Percentiles rank a stretch among this genome's conserved stretches.
Evolutionary conservation across 2,113 vertebrate species (phyloP).

Genomic region (Passerina amoena): DNA sequence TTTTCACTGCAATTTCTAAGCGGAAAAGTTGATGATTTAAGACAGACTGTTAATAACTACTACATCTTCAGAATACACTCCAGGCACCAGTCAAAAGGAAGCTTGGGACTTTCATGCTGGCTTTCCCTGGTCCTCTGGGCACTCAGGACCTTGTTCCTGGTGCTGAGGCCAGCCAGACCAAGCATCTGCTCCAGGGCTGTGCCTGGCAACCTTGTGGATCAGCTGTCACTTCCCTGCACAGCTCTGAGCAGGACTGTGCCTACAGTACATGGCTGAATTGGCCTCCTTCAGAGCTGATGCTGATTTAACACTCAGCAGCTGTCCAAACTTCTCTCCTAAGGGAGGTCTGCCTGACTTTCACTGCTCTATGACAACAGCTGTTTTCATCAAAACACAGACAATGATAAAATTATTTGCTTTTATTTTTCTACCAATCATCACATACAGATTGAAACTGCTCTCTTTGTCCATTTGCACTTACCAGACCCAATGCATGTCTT

Average conservation of each 20-base stretch:
- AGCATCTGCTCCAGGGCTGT: not conserved
- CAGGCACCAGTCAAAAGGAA: not conserved
- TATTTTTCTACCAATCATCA: not conserved
- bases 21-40: not conserved
- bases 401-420: not conserved
- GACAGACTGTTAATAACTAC: not conserved
- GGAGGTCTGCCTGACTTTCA: not conserved
- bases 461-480: not conserved
- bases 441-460: not conserved
- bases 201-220: not conserved
- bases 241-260: not conserved
- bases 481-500: not conserved
- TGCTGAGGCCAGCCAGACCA: not conserved
- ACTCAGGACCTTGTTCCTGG: not conserved
- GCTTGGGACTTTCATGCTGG: not conserved
- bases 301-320: rapidly evolving
- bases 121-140: not conserved
- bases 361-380: not conserved
- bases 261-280: not conserved
- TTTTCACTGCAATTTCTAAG: not conserved
- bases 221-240: no score
- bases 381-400: not conserved
- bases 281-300: not conserved
- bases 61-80: not conserved
- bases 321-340: not conserved